Conservation (phyloP, 2,797 vertebrate genomes). For the Hemibagrus guttatus region DNA sequence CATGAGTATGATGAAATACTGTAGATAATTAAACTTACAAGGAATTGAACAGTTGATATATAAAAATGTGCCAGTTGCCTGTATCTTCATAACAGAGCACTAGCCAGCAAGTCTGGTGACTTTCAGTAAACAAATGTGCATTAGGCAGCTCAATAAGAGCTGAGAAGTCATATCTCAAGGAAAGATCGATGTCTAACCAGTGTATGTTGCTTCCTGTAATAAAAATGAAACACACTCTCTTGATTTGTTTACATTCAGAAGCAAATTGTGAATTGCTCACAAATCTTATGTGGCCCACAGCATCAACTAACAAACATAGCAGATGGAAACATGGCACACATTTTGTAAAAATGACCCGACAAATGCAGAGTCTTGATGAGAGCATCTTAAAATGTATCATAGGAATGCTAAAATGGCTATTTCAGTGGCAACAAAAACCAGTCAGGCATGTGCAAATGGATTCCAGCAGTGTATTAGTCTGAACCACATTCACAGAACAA, state of each 20-base stretch:
- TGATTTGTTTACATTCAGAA: conserved; percentile 3
- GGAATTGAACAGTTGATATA: background rate
- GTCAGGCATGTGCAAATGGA: conserved; percentile 42
- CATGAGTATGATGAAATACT: background rate
- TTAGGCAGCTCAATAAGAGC: conserved; percentile 2
- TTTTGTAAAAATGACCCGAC: conserved; percentile 17
- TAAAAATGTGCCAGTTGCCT: background rate
- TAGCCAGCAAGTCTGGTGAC: background rate
- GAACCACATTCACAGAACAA: background rate
- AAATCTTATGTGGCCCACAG: background rate
- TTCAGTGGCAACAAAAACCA: conserved; percentile 38
- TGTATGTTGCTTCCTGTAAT: conserved; percentile 1
- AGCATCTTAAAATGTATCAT: conserved; percentile 27
- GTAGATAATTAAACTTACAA: background rate
- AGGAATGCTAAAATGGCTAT: conserved; percentile 24
- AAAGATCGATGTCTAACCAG: conserved; percentile 8
- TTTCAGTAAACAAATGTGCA: conserved; percentile 4
- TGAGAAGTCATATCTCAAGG: conserved; percentile 14
- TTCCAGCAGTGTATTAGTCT: conserved; percentile 25
- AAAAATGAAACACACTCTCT: conserved; percentile 14
- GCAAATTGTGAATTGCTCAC: conserved; percentile 16
- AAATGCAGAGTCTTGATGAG: conserved; percentile 13
- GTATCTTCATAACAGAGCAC: background rate
- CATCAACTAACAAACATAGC: conserved; percentile 18
- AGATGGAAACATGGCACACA: background rate